phyloP scores from a whole-genome alignment of 2,113 vertebrate genomes.

The Tachysurus fulvidraco region DNA sequence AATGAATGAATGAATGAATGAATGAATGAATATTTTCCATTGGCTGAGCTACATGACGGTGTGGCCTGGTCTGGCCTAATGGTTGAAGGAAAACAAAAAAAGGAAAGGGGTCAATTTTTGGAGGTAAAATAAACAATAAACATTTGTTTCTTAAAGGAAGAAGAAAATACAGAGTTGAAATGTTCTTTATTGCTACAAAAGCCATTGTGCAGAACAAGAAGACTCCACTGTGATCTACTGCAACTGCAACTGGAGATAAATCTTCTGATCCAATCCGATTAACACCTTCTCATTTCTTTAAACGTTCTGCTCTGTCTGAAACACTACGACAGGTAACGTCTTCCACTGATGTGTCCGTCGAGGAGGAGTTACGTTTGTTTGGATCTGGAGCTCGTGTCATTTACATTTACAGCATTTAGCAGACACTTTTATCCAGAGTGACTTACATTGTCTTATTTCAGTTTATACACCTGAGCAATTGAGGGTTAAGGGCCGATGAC shows the following conservation, averaged over 20 bases:
- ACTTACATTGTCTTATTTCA: too few species aligned
- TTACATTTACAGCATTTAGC: too few species aligned
- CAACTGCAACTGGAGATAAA: not conserved
- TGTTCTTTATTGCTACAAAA: not conserved
- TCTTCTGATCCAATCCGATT: not conserved
- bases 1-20: too few species aligned
- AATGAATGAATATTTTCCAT: too few species aligned
- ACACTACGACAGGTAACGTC: slow-evolving; percentile 4
- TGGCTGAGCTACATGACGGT: not conserved
- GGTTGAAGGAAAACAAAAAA: not conserved
- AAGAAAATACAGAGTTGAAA: not conserved
- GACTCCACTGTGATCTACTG: not conserved
- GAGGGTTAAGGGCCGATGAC: too few species aligned
- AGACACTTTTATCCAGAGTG: too few species aligned
- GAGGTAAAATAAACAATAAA: not conserved
- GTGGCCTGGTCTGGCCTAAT: not conserved
- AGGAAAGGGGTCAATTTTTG: not conserved
- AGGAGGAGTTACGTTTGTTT: not conserved
- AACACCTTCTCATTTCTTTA: not conserved
- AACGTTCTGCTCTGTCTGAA: not conserved
- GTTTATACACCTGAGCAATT: too few species aligned
- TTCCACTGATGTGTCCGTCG: not conserved
- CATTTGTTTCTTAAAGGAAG: not conserved
- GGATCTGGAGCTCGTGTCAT: slow-evolving; percentile 2
- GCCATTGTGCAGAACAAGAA: too few species aligned